Evolutionary conservation across 1,140 invertebrate species (phyloP).

Genomic region (Tetraneura akinire): DNA sequence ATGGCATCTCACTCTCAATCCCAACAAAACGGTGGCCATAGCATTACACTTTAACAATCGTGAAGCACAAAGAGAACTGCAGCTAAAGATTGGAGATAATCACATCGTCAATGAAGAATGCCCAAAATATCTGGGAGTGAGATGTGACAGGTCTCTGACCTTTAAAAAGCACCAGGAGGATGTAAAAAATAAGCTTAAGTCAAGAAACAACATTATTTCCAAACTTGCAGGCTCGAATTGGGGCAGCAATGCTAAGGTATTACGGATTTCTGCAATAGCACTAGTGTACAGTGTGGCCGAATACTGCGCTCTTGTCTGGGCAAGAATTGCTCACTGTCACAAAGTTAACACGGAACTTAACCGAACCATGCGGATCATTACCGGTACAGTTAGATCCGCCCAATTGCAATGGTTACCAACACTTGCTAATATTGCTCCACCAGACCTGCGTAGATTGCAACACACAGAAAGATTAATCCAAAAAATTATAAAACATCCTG

Average conservation of each 20-base stretch:
- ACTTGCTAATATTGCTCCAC: too few relatives aligned
- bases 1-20: background rate
- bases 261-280: slow-evolving; percentile 35
- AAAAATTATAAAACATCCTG: too few relatives aligned
- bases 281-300: too few relatives aligned
- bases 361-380: too few relatives aligned
- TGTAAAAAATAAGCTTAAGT: slow-evolving; percentile 16
- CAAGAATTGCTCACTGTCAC: too few relatives aligned
- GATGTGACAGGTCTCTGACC: slow-evolving; percentile 23
- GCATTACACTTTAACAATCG: background rate
- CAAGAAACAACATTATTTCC: slow-evolving; percentile 28
- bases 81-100: slow-evolving; percentile 14
- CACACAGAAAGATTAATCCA: too few relatives aligned
- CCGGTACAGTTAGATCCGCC: too few relatives aligned
- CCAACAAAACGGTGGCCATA: background rate
- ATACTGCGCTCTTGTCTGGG: too few relatives aligned
- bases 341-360: too few relatives aligned
- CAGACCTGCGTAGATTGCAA: too few relatives aligned
- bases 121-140: slow-evolving; percentile 21
- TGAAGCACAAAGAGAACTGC: background rate
- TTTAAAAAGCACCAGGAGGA: slow-evolving; percentile 3
- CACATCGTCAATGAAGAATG: background rate
- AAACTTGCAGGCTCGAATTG: slow-evolving; percentile 18
- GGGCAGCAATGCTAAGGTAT: slow-evolving; percentile 12
- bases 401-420: too few relatives aligned